These are phyloP conservation scores for Diaphora mendica DNA, from an alignment of 2,888 invertebrate genomes.

Conservation along the genomic window DNA sequence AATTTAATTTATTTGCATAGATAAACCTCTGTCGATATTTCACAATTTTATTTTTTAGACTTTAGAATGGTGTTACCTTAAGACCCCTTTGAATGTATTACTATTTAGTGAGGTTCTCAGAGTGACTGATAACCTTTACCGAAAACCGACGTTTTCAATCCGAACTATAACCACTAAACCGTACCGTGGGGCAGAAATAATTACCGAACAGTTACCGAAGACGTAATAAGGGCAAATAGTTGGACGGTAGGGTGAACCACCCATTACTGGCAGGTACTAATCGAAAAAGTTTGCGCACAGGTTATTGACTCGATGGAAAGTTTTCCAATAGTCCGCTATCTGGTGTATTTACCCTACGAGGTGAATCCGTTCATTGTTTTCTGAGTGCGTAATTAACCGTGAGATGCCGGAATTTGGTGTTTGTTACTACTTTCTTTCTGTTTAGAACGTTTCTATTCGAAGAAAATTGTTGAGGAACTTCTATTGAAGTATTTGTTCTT, in stretches of 20 bases:
- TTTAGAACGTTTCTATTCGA: not conserved
- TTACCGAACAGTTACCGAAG: conserved; percentile 43
- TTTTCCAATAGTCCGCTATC: conserved; percentile 63
- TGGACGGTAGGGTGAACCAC: conserved; percentile 53
- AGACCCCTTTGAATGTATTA: not conserved
- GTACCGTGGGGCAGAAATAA: conserved; percentile 50
- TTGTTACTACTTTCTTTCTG: conserved; percentile 12
- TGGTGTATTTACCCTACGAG: conserved; percentile 48
- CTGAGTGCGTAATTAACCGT: conserved; percentile 47
- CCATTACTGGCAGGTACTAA: conserved; percentile 67
- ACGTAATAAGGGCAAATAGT: conserved; percentile 53
- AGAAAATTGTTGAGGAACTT: not conserved
- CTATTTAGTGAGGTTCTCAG: not conserved
- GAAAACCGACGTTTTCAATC: conserved; percentile 42
- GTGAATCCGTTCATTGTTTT: conserved; percentile 50
- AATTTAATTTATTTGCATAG: not conserved
- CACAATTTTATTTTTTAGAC: not conserved
- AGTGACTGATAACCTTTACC: conserved; percentile 15
- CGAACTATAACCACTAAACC: conserved; percentile 46
- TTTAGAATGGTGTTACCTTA: not conserved
- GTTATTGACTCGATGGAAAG: conserved; percentile 64
- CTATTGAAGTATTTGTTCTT: not conserved
- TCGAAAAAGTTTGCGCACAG: conserved; percentile 65
- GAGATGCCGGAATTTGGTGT: conserved; percentile 16
- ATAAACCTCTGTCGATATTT: not conserved